Evolutionary conservation across 2,888 invertebrate genomes (phyloP).

Genomic region (Limnephilus auricula): DNA sequence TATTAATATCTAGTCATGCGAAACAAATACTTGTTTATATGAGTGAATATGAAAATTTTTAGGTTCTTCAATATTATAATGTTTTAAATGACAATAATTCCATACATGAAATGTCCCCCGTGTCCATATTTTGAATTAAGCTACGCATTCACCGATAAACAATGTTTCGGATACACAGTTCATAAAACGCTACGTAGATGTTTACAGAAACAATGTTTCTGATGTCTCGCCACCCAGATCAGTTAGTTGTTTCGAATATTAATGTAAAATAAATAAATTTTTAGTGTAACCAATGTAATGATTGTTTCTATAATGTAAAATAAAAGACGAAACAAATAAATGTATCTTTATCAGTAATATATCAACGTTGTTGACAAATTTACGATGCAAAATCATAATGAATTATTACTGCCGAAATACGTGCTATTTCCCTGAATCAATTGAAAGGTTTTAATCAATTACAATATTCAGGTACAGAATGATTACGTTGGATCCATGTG

Average conservation of each 20-base stretch:
- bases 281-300: no score
- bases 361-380: background rate
- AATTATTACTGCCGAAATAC: background rate
- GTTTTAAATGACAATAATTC: no score
- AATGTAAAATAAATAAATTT: no score
- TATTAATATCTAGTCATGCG: background rate
- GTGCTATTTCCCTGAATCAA: constrained; percentile 26
- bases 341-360: background rate
- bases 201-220: no score
- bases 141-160: no score
- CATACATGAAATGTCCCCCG: no score
- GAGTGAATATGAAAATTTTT: background rate
- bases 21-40: background rate
- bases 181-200: no score
- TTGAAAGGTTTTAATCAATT: constrained; percentile 56
- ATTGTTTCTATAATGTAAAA: background rate
- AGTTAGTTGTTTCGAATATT: no score
- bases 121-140: no score
- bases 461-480: constrained; percentile 38
- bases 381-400: background rate
- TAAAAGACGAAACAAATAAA: background rate
- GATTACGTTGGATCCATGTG: constrained; percentile 41
- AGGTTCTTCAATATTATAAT: background rate
- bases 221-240: no score
- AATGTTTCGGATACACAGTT: no score